These are phyloP conservation scores for Norana najaformis DNA, from an alignment of 2,888 invertebrate genomes.

Conservation along the genomic window DNA sequence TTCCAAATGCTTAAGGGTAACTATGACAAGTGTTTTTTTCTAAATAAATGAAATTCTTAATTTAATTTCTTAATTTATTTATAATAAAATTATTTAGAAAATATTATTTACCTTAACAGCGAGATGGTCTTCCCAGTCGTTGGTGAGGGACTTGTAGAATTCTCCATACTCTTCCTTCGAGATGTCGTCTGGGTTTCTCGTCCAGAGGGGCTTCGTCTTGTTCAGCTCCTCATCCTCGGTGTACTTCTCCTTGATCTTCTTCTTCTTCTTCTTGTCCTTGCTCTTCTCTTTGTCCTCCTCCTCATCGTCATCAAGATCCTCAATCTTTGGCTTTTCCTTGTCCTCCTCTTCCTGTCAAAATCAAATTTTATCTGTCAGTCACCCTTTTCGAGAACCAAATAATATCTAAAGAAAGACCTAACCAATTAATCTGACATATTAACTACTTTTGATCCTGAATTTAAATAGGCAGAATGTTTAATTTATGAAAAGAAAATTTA, in stretches of 20 bases:
- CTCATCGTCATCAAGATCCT: conserved; percentile 45
- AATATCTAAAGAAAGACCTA: too few relatives aligned
- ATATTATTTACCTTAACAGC: conserved; percentile 76
- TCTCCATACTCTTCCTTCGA: conserved; percentile 95
- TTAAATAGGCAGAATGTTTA: too few relatives aligned
- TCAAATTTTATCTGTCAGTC: neutral
- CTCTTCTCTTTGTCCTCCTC: conserved; percentile 45
- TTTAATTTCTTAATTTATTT: too few relatives aligned
- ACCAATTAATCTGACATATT: too few relatives aligned
- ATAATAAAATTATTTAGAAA: too few relatives aligned
- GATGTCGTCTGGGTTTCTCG: conserved; percentile 93
- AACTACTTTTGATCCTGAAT: too few relatives aligned
- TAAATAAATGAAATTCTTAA: too few relatives aligned
- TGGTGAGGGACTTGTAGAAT: conserved; percentile 95
- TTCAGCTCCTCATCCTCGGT: conserved; percentile 96
- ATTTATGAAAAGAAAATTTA: too few relatives aligned
- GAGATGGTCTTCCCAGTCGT: conserved; percentile 96
- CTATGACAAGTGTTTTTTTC: too few relatives aligned
- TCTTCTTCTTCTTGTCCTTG: conserved; percentile 81
- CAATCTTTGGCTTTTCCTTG: conserved; percentile 47
- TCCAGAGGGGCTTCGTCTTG: conserved; percentile 98
- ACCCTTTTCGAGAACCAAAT: neutral
- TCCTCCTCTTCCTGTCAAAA: conserved; percentile 33
- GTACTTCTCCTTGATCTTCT: conserved; percentile 95
- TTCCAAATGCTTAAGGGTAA: too few relatives aligned